Percentiles rank a stretch among this genome's conserved stretches.
Evolutionary conservation across 2,888 invertebrate genomes (phyloP).

Genomic region (Drosophila pegasa): DNA sequence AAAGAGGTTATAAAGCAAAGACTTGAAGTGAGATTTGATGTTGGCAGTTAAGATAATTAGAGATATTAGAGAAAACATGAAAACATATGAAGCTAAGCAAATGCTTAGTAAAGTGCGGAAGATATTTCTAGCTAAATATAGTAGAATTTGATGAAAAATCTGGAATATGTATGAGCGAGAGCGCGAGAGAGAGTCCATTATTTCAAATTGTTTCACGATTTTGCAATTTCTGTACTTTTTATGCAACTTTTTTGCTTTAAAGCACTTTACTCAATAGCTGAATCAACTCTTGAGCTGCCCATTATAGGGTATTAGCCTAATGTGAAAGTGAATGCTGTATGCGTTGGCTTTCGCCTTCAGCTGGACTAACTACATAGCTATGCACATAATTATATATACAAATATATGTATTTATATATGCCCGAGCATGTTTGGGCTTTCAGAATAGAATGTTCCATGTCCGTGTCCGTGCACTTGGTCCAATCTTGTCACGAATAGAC

Average conservation of each 20-base stretch:
- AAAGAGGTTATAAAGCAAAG: too few relatives aligned
- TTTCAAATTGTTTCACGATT: too few relatives aligned
- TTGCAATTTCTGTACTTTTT: too few relatives aligned
- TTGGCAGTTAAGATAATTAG: too few relatives aligned
- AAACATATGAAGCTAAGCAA: too few relatives aligned
- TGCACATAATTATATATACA: background rate
- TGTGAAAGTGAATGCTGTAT: slow-evolving; percentile 14
- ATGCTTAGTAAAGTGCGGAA: too few relatives aligned
- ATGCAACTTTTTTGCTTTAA: background rate
- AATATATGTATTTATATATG: background rate
- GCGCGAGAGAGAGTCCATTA: too few relatives aligned
- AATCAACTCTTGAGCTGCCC: background rate
- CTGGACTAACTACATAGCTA: background rate
- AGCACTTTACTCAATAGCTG: background rate
- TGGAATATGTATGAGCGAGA: too few relatives aligned
- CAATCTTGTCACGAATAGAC: slow-evolving; percentile 70
- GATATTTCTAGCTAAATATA: too few relatives aligned
- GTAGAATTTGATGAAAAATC: too few relatives aligned
- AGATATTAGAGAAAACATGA: too few relatives aligned
- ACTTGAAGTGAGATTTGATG: too few relatives aligned
- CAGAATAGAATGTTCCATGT: slow-evolving; percentile 17
- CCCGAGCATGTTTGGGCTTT: slow-evolving; percentile 8
- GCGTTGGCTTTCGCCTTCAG: slow-evolving; percentile 8
- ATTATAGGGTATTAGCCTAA: background rate
- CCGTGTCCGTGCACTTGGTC: slow-evolving; percentile 57